Base-by-base conservation (phyloP, 2,888 invertebrate genomes). In the Octonoba sinensis region DNA sequence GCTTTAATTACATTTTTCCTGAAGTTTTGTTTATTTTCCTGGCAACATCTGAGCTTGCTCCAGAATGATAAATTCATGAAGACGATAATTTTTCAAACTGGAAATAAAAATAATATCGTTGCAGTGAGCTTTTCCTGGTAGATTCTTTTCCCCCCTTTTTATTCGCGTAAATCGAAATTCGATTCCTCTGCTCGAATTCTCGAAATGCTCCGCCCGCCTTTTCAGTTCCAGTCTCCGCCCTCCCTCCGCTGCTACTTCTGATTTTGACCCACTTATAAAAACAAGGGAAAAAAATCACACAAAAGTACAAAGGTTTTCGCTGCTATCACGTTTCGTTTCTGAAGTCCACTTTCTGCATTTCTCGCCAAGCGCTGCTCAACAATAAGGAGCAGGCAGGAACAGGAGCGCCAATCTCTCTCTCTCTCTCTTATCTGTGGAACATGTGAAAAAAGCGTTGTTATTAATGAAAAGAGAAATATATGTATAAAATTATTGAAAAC, bases 241-340 rank as follows among this genome's bases (percentile, higher is more conserved):
- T 54, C n/a, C n/a, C 54, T 59, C 49, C n/a, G 49, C 64, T 36
- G 22, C 67, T n/a, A 69, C 62, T 8, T 67, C 67, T 15, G 18
- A 51, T 60, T 75, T 57, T 49, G 64, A 54, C 24, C 54, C 13
- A 20, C 51, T 51, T 24, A 49, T 36, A 64, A 64, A 36, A 6
- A 36, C 36, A 36, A 57, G 59, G 15, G 51, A 59, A 75, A 67
- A 69, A 69, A 59, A 62, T 54, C 44, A 65, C 49, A 75, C 15
- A 36, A 24, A 36, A 44, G 56, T 54, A 76, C 76, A 76, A 76
- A 76, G 76, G 62, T 67, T 59, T 60, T 36, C 22, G 15, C 51
- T 24, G 20, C 62, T 70, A 76, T 76, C 76, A 76, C 76, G 76
- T 76, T 76, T 70, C 76, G 76, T 76, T 76, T 70, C 76, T 67